phyloP scores from a whole-genome alignment of 2,113 vertebrate species.

The Ciconia boyciana region DNA sequence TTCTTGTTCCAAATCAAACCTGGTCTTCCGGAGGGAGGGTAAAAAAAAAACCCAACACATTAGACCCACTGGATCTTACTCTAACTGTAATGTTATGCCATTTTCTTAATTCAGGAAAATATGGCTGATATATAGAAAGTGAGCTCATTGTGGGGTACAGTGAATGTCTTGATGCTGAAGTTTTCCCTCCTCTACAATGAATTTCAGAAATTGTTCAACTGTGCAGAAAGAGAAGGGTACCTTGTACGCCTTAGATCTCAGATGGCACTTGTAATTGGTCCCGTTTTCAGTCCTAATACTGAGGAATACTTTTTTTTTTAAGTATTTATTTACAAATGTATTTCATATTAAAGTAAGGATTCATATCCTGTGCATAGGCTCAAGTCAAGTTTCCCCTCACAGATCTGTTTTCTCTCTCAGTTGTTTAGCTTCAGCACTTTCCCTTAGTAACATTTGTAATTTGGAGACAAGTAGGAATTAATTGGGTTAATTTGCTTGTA shows the following conservation, averaged over 20 bases:
- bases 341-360: not conserved
- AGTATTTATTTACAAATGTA: not conserved
- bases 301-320: accelerated
- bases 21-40: not conserved
- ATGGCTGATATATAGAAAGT: not conserved
- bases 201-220: not conserved
- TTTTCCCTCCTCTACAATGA: not conserved
- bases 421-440: not conserved
- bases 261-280: not conserved
- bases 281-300: not conserved
- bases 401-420: not conserved
- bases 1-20: not conserved
- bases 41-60: not conserved
- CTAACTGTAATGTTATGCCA: not conserved
- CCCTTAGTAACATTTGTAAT: not conserved
- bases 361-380: not conserved
- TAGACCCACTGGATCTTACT: not conserved
- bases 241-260: not conserved
- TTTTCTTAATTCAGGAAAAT: not conserved
- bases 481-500: not conserved
- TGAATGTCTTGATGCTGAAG: not conserved
- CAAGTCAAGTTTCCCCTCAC: not conserved
- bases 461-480: not conserved
- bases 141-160: not conserved
- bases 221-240: not conserved